Conservation (phyloP, 1,140 invertebrate genomes). For the Anastrepha ludens region DNA sequence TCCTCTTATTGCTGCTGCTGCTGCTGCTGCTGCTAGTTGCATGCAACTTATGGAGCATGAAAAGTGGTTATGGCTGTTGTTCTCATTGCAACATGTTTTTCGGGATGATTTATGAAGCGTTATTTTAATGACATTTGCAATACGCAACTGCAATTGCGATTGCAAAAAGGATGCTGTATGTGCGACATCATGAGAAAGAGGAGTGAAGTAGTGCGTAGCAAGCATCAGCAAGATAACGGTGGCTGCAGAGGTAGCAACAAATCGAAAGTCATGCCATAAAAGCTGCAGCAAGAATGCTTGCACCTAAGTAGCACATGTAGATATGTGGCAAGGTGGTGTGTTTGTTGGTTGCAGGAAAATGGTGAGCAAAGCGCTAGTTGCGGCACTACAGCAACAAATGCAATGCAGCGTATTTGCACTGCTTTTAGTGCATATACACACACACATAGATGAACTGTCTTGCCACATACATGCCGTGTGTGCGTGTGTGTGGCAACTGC, state of each 20-base stretch:
- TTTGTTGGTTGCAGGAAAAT: background rate
- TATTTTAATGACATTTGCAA: constrained; percentile 72
- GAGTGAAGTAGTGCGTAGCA: background rate
- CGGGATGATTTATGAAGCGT: constrained; percentile 72
- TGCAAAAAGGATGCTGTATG: background rate
- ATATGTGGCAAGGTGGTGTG: background rate
- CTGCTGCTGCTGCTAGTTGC: background rate
- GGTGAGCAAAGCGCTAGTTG: background rate
- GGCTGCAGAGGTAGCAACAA: background rate
- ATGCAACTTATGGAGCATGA: constrained; percentile 67
- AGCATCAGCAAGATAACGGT: background rate
- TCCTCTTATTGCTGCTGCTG: no score
- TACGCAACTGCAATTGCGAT: background rate
- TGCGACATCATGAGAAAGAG: background rate
- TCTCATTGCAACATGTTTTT: constrained; percentile 55
- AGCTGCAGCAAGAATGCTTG: constrained; percentile 1
- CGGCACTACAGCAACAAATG: background rate
- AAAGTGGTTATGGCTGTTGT: constrained; percentile 70
- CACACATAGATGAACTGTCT: background rate
- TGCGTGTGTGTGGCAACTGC: background rate
- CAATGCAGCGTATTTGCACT: background rate
- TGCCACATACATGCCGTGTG: background rate
- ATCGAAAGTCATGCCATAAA: background rate
- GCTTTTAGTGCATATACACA: background rate
- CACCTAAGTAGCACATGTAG: background rate